These are phyloP conservation scores for Bathynomus jamesi DNA, from an alignment of 1,140 invertebrate species.

Conservation along the genomic window DNA sequence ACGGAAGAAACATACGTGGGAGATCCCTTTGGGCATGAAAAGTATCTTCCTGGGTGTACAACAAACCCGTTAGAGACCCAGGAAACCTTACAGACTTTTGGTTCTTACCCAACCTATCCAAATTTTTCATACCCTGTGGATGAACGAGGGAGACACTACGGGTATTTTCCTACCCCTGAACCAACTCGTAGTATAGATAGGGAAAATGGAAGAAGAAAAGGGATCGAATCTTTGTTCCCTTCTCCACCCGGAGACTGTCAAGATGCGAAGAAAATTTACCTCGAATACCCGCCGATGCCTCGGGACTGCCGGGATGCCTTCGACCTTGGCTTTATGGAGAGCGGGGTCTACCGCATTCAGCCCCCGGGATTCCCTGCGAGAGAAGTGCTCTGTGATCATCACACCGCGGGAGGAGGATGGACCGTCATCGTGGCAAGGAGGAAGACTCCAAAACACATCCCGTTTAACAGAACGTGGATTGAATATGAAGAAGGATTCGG, in stretches of 20 bases:
- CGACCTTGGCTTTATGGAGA: conserved; percentile 32
- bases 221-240: conserved; percentile 16
- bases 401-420: conserved; percentile 33
- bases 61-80: conserved; percentile 32
- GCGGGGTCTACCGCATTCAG: conserved; percentile 33
- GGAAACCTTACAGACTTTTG: conserved; percentile 18
- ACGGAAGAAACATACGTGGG: conserved; percentile 11
- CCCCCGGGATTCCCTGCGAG: conserved; percentile 22
- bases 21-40: conserved; percentile 15
- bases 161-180: conserved; percentile 6
- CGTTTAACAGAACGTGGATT: conserved; percentile 33
- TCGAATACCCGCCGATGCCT: conserved; percentile 34
- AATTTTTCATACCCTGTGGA: conserved; percentile 5
- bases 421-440: conserved; percentile 30
- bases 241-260: conserved; percentile 35
- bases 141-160: conserved; percentile 5
- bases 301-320: conserved; percentile 32
- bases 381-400: conserved; percentile 34
- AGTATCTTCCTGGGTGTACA: conserved; percentile 29
- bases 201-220: conserved; percentile 1
- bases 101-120: conserved; percentile 7
- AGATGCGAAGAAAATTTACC: conserved; percentile 25
- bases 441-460: conserved; percentile 31
- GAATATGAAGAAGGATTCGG: conserved; percentile 36
- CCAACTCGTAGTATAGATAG: background rate